These are phyloP conservation scores for Acheta domesticus DNA, from an alignment of 2,888 invertebrate genomes.

Conservation along the genomic window DNA sequence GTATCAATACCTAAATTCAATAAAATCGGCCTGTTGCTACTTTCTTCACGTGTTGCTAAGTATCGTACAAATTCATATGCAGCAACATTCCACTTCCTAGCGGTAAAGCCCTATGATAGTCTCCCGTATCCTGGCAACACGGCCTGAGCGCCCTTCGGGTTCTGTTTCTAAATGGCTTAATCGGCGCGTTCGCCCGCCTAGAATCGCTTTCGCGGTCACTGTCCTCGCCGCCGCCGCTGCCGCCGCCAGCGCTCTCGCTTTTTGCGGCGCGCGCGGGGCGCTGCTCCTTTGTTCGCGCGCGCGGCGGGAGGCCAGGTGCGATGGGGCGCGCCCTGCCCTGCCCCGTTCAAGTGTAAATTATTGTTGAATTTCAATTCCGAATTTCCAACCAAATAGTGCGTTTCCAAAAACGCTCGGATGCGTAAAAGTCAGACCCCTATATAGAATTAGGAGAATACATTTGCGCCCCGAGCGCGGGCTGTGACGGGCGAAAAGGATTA, in stretches of 20 bases:
- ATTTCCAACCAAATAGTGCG: slow-evolving; percentile 18
- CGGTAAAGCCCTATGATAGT: too few species aligned
- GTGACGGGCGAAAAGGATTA: background rate
- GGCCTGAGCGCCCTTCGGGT: too few species aligned
- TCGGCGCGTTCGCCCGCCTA: too few species aligned
- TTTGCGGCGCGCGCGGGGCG: background rate
- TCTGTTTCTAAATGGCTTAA: too few species aligned
- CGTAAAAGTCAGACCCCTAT: background rate
- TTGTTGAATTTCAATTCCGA: slow-evolving; percentile 8
- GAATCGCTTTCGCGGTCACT: too few species aligned
- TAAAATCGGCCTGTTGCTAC: too few species aligned
- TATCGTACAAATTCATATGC: too few species aligned
- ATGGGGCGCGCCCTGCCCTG: background rate
- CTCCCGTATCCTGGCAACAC: too few species aligned
- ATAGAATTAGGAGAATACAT: slow-evolving; percentile 5
- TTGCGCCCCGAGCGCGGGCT: background rate
- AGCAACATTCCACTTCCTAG: too few species aligned
- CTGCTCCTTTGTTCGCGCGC: background rate
- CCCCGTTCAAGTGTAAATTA: background rate
- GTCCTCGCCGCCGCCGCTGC: too few species aligned
- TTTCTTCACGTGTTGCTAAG: too few species aligned
- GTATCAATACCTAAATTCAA: too few species aligned
- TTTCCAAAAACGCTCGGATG: background rate
- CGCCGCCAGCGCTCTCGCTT: background rate
- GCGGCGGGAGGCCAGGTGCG: background rate